phyloP scores from a whole-genome alignment of 2,113 vertebrate species.

The Amphilophus citrinellus region DNA sequence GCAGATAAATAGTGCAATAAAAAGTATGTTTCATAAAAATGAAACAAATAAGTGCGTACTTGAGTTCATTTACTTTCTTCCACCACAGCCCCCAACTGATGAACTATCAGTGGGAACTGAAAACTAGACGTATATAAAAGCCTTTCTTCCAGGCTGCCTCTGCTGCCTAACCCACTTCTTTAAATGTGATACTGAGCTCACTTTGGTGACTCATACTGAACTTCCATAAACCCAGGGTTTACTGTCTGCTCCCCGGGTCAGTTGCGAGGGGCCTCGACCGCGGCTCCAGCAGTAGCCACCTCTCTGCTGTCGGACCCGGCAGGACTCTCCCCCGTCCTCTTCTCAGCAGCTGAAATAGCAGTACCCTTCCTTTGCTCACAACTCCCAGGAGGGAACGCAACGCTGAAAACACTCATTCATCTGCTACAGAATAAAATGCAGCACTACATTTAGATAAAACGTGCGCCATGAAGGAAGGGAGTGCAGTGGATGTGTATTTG shows the following conservation, averaged over 20 bases:
- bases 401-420: conserved; percentile 84
- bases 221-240: conserved; percentile 64
- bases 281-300: conserved; percentile 74
- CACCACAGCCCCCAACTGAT: background rate
- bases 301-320: conserved; percentile 66
- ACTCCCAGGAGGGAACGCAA: conserved; percentile 72
- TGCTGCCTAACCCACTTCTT: conserved; percentile 50
- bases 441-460: conserved; percentile 60
- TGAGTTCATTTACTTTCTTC: background rate
- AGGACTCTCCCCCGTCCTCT: background rate
- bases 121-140: background rate
- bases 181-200: conserved; percentile 41
- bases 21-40: background rate
- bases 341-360: conserved; percentile 85
- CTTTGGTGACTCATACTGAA: conserved; percentile 65
- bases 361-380: conserved; percentile 73
- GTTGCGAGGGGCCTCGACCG: conserved; percentile 73
- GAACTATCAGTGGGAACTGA: conserved; percentile 4
- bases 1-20: background rate
- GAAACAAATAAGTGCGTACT: background rate
- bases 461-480: background rate
- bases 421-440: conserved; percentile 71
- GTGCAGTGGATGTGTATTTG: conserved; percentile 6
- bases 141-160: background rate
- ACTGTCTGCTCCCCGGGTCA: conserved; percentile 72